Conservation (phyloP, 2,888 invertebrate genomes). For the Lottia gigantea region DNA sequence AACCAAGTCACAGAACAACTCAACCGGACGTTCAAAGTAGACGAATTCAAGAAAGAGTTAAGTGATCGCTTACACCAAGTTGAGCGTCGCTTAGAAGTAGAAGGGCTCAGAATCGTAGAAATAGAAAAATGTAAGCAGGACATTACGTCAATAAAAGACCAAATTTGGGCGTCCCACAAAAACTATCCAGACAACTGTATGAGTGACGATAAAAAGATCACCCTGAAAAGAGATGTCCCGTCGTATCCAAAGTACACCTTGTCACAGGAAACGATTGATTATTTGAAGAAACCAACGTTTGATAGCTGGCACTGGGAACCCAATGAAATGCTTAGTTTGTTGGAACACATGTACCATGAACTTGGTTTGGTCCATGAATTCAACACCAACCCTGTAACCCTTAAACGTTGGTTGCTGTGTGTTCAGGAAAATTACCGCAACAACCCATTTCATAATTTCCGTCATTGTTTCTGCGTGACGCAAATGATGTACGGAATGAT, state of each 20-base stretch:
- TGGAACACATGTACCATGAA: conserved; percentile 69
- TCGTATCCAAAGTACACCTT: conserved; percentile 68
- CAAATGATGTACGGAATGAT: conserved; percentile 79
- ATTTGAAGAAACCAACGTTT: conserved; percentile 68
- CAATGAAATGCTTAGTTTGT: conserved; percentile 68
- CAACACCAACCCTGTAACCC: conserved; percentile 66
- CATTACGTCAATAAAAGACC: conserved; percentile 65
- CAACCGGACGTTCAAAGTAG: conserved; percentile 49
- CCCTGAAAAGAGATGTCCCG: conserved; percentile 62
- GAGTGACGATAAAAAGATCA: conserved; percentile 64
- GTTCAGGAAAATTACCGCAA: conserved; percentile 77
- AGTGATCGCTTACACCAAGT: too few species aligned
- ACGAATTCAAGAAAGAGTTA: too few species aligned
- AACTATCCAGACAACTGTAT: conserved; percentile 63
- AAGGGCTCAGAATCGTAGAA: conserved; percentile 66
- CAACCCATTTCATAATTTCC: conserved; percentile 88
- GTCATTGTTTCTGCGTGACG: conserved; percentile 87
- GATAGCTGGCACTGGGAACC: conserved; percentile 70
- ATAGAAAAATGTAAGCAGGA: conserved; percentile 68
- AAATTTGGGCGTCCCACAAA: conserved; percentile 64
- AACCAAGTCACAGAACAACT: conserved; percentile 62
- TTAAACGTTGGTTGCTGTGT: conserved; percentile 68
- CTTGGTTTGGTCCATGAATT: conserved; percentile 65
- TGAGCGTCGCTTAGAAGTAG: conserved; percentile 46
- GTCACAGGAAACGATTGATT: conserved; percentile 67